A percentile compares a stretch with the other conserved stretches of the same genome.
phyloP scores from a whole-genome alignment of 2,888 invertebrate species.

The Microplitis deprimator region DNA sequence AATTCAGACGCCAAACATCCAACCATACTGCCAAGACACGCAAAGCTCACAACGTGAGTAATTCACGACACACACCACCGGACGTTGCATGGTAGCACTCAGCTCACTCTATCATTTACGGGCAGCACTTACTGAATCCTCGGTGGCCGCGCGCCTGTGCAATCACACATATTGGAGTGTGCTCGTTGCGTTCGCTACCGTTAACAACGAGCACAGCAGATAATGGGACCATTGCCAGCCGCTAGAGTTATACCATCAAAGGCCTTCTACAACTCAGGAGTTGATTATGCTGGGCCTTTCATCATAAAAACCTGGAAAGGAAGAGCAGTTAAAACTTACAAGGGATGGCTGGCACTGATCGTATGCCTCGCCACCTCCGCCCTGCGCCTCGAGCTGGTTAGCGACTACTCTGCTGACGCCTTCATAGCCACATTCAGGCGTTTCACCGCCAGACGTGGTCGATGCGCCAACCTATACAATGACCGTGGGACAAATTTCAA shows the following conservation, averaged over 20 bases:
- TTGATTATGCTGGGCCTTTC: constrained; percentile 20
- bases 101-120: not conserved
- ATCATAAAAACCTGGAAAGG: constrained; percentile 9
- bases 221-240: constrained; percentile 52
- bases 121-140: constrained; percentile 36
- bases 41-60: not conserved
- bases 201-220: constrained; percentile 33
- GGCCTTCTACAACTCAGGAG: not conserved
- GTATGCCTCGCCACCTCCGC: constrained; percentile 50
- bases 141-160: constrained; percentile 28
- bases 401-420: constrained; percentile 41
- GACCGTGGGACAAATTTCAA: constrained; percentile 38
- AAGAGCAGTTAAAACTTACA: not conserved
- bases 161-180: constrained; percentile 35
- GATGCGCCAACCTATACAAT: constrained; percentile 13
- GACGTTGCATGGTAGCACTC: not conserved
- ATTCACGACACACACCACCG: not conserved
- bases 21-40: not conserved
- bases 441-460: constrained; percentile 47
- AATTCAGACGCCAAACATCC: constrained; percentile 9
- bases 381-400: constrained; percentile 51
- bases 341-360: constrained; percentile 45
- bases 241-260: constrained; percentile 38
- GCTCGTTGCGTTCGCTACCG: constrained; percentile 36
- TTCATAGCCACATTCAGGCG: constrained; percentile 49